phyloP scores from a whole-genome alignment of 2,888 invertebrate genomes.

The Hirudinaria manillensis region DNA sequence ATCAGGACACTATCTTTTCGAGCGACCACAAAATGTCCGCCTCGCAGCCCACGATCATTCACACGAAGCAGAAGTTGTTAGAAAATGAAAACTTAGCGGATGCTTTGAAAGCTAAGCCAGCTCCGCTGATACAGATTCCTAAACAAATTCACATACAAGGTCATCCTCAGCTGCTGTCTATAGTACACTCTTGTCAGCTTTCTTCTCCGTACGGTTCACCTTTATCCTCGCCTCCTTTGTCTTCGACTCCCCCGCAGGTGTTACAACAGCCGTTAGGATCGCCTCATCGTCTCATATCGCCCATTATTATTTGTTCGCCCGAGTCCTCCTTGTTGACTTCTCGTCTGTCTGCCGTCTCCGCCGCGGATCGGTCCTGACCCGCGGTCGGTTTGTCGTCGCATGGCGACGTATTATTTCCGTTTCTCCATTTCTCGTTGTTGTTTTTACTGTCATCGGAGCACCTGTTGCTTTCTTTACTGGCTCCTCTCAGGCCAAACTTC shows the following conservation, averaged over 20 bases:
- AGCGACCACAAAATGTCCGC: not conserved
- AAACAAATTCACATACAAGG: constrained; percentile 20
- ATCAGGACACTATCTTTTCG: constrained; percentile 49
- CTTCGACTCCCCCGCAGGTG: constrained; percentile 18
- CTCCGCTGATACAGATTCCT: not conserved
- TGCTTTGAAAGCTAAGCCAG: constrained; percentile 12
- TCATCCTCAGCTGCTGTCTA: constrained; percentile 19
- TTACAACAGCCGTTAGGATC: constrained; percentile 12
- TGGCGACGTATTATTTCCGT: not conserved
- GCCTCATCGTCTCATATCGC: constrained; percentile 18
- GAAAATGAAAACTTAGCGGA: not conserved
- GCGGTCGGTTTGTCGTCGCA: not conserved
- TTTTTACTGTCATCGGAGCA: not conserved
- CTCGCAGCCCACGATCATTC: not conserved
- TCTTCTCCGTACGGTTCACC: constrained; percentile 22
- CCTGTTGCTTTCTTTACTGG: not conserved
- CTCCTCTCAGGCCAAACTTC: no score
- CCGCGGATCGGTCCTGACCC: constrained; percentile 14
- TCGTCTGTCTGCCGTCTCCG: constrained; percentile 6
- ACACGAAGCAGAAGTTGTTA: not conserved
- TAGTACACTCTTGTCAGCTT: constrained; percentile 15
- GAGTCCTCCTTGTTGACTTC: constrained; percentile 13
- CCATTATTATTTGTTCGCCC: constrained; percentile 24
- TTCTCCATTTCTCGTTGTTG: not conserved
- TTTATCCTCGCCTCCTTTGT: constrained; percentile 24